phyloP scores from a whole-genome alignment of 30 jellyfish, hydroid and myxozoan genomes.

The Nemopilema nomurai region DNA sequence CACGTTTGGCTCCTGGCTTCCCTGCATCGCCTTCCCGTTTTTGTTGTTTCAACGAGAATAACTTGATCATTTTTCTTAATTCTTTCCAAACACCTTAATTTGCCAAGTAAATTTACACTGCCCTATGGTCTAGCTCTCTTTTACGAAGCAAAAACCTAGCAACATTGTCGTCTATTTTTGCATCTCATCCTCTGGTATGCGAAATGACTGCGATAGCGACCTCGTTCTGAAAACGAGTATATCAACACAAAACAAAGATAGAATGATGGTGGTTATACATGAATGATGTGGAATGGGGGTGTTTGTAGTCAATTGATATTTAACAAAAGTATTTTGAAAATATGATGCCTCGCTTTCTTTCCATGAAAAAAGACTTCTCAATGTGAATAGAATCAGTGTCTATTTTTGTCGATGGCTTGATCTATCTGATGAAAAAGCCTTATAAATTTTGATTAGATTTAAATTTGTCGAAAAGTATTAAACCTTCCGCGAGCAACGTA shows the following conservation, averaged over 20 bases:
- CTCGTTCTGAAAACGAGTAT: background rate
- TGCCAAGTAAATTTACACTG: background rate
- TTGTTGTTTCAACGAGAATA: constrained; percentile 92
- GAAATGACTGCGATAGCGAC: background rate
- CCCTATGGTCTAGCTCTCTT: background rate
- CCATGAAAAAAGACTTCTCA: too few relatives aligned
- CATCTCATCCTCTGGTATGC: background rate
- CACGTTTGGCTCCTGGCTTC: constrained; percentile 82
- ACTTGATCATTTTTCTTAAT: constrained; percentile 70
- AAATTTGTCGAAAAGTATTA: too few relatives aligned
- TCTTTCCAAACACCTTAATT: background rate
- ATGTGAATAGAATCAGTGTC: too few relatives aligned
- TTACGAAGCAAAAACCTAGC: background rate
- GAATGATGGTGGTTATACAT: too few relatives aligned
- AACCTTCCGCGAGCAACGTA: too few relatives aligned
- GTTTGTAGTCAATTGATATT: too few relatives aligned
- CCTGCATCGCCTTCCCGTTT: constrained; percentile 91
- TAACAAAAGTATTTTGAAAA: too few relatives aligned
- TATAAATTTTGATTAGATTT: too few relatives aligned
- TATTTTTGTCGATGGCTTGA: too few relatives aligned
- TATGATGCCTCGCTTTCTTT: too few relatives aligned
- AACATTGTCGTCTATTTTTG: background rate
- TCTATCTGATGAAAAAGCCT: too few relatives aligned
- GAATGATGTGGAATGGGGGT: too few relatives aligned
- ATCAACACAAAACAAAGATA: background rate